Evolutionary conservation across 1,140 invertebrate genomes (phyloP), one percentile per base, ranked within the genome.

Genomic region (Pemphigus obesinymphae): DNA sequence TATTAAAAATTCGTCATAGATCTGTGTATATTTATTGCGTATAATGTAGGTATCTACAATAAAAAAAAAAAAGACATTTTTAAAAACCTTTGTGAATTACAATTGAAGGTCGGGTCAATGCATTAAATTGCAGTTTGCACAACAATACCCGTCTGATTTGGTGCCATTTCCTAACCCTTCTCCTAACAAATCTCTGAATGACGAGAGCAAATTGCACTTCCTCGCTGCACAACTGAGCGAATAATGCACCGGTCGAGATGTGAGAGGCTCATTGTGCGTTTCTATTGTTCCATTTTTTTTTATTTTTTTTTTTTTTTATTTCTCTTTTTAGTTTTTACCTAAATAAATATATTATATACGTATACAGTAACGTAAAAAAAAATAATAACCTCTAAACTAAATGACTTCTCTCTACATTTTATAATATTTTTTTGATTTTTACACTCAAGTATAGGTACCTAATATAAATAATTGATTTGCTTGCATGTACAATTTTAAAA

Each of bases 161-260:
- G 29, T 11, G 43, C 34, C n/a, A 43, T 70, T 43, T 43, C n/a
- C 66, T 43, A 20, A 15, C 37, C 37, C 34, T 26, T 26, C 31
- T 11, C 20, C 31, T 31, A 66, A 20, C 34, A 37, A 68, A 26
- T 68, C 63, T 68, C 63, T n/a, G 8, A 68, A 68, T 37, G 37
- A 68, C 63, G 63, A 37, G 34, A 68, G 63, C 63, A 68, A 68
- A 68, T 68, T 68, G 63, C 34, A 37, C 63, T 68, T 68, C 31
- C 63, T 68, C 63, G 61, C n/a, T 10, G 37, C 63, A 37, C 63
- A 37, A 68, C 63, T 4, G 3, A n/a, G n/a, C n/a, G n/a, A n/a
- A n/a, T n/a, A n/a, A n/a, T n/a, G n/a, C n/a, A n/a, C n/a, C n/a
- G n/a, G 26, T 4, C n/a, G 7, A 37, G 31, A 37, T n/a, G 34